These are phyloP conservation scores for Gobio occitaniae DNA, from an alignment of 2,797 vertebrate species.

Conservation along the genomic window DNA sequence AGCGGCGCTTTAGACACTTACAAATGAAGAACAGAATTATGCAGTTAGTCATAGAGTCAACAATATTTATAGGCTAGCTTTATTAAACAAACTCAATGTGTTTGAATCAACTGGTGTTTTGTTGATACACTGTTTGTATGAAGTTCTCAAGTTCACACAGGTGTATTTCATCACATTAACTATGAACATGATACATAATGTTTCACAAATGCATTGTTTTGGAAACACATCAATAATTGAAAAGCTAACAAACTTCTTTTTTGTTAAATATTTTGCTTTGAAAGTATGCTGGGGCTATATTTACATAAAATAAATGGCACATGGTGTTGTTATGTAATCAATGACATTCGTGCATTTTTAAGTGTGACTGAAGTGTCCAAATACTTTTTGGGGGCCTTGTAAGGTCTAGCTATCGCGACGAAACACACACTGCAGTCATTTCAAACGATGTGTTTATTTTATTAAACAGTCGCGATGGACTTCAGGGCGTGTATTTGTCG, in stretches of 20 bases:
- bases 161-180: neutral
- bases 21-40: neutral
- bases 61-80: neutral
- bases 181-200: neutral
- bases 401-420: neutral
- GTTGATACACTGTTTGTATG: neutral
- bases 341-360: neutral
- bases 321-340: neutral
- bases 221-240: neutral
- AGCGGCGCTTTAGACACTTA: neutral
- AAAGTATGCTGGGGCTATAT: neutral
- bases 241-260: neutral
- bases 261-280: neutral
- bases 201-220: neutral
- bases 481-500: conserved; percentile 19
- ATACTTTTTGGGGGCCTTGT: neutral
- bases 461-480: neutral
- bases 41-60: neutral
- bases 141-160: neutral
- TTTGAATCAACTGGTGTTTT: too few species aligned
- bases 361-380: neutral
- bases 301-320: neutral
- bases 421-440: too few species aligned
- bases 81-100: too few species aligned
- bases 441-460: neutral